Evolutionary conservation across 1,140 invertebrate genomes (phyloP).

Genomic region (Sycobia sp.): DNA sequence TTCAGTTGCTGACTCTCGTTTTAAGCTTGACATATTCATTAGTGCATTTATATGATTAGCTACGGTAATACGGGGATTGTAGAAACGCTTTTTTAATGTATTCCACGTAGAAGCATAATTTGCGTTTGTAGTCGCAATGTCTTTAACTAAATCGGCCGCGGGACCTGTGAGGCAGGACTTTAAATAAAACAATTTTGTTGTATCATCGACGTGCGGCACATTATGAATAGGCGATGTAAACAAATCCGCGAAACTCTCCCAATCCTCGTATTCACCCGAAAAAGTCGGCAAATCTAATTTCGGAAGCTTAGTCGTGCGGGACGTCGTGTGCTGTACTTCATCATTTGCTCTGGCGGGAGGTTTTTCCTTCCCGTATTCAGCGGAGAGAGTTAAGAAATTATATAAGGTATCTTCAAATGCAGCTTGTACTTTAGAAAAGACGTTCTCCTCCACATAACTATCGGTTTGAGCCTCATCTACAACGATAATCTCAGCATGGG

Average conservation of each 20-base stretch:
- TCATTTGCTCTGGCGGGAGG: too few relatives aligned
- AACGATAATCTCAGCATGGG: too few relatives aligned
- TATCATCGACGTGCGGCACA: not conserved
- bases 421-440: too few relatives aligned
- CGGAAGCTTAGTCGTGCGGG: too few relatives aligned
- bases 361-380: too few relatives aligned
- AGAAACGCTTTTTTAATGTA: not conserved
- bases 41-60: too few relatives aligned
- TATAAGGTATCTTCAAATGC: too few relatives aligned
- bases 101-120: slow-evolving; percentile 14
- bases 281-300: slow-evolving; percentile 2
- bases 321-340: not conserved
- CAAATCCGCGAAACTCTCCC: too few relatives aligned
- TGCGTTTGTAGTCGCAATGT: slow-evolving; percentile 6
- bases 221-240: slow-evolving; percentile 1
- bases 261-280: slow-evolving; percentile 1
- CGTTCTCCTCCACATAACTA: too few relatives aligned
- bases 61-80: slow-evolving; percentile 3
- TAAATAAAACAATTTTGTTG: not conserved
- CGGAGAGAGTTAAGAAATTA: too few relatives aligned
- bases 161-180: not conserved
- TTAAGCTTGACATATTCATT: not conserved
- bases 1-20: slow-evolving; percentile 7
- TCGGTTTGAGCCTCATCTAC: too few relatives aligned
- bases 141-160: slow-evolving; percentile 19